Base-by-base conservation (phyloP, 2,113 vertebrate genomes). In the Apodemus sylvaticus region DNA sequence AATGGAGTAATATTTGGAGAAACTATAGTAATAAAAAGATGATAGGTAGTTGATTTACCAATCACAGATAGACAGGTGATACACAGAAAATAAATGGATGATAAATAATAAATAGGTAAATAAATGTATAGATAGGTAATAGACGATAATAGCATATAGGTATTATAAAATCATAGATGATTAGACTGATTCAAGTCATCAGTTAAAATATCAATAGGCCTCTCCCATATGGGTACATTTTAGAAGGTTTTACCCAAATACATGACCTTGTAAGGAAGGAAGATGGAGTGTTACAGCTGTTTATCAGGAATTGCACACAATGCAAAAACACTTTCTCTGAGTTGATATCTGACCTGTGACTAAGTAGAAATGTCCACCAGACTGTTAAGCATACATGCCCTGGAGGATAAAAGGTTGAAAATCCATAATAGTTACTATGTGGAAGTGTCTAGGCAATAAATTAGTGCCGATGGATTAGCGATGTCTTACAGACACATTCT, bases 1-100 rank as follows among this genome's bases (percentile, higher is more conserved):
- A 95, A 20, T 94, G 53, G 29, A 78, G 31, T 45, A 66, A 81
- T 93, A 90, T 82, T 83, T 94, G 51, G 34, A 93, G 93, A 92
- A 22, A 13, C 14, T 90, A 51, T 53, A 92, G 64, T 58, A 96
- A 85, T 64, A 62, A 42, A 26, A 45, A 42, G 16, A 17, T 53
- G 14, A 14, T 85, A 29, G 19, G 12, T 60, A 53, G 34, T 53
- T 53, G 60, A 19, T 79, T 19, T 22, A 42, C 31, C 8, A 17
- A 62, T 42, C 55, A 81, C n/a, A n/a, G n/a, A n/a, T 64, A n/a
- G 64, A 62, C 12, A 14, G 53, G 22, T 70, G 26, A 48, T 58
- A 71, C 22, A 42, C 29, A 36, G 31, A 34, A 36, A 48, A 68
- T 36, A 86, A 22, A 4, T 68, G 5, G 19, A 20, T 48, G 17